Evolutionary conservation across 1,140 invertebrate species (phyloP).

Genomic region (Chymomyza costata): DNA sequence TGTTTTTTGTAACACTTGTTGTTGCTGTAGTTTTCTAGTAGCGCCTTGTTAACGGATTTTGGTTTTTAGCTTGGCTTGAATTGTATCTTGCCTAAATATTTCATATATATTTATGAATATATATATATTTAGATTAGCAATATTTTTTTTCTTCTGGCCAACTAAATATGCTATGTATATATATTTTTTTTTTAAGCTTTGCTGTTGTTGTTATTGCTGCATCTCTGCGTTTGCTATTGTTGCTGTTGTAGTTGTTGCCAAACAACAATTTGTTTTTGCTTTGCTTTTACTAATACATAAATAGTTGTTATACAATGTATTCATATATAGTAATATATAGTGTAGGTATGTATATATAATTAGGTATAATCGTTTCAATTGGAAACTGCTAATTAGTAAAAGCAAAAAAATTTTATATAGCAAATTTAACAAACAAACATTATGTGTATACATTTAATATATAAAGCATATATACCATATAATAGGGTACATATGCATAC

Average conservation of each 20-base stretch:
- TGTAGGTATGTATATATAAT: constrained; percentile 32
- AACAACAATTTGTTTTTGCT: constrained; percentile 38
- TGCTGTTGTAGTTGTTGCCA: constrained; percentile 4
- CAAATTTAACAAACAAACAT: constrained; percentile 67
- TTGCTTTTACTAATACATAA: constrained; percentile 54
- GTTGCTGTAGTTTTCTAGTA: constrained; percentile 19
- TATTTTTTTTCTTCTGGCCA: not conserved
- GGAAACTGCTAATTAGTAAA: constrained; percentile 67
- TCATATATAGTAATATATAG: constrained; percentile 17
- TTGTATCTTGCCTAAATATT: constrained; percentile 2
- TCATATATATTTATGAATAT: constrained; percentile 2
- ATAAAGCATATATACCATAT: constrained; percentile 37
- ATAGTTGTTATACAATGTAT: constrained; percentile 43
- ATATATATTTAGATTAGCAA: constrained; percentile 3
- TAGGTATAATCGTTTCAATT: constrained; percentile 69
- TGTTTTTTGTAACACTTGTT: constrained; percentile 4
- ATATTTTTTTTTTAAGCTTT: constrained; percentile 8
- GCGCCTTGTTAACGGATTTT: constrained; percentile 23
- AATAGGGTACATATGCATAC: too few species aligned
- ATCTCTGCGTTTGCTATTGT: constrained; percentile 2
- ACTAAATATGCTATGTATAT: constrained; percentile 15
- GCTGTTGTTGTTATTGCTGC: constrained; percentile 8
- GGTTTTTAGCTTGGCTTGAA: not conserved
- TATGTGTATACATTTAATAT: constrained; percentile 36
- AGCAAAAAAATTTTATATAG: constrained; percentile 57